These are phyloP conservation scores for Battus philenor DNA, from an alignment of 1,140 invertebrate genomes.

Conservation along the genomic window DNA sequence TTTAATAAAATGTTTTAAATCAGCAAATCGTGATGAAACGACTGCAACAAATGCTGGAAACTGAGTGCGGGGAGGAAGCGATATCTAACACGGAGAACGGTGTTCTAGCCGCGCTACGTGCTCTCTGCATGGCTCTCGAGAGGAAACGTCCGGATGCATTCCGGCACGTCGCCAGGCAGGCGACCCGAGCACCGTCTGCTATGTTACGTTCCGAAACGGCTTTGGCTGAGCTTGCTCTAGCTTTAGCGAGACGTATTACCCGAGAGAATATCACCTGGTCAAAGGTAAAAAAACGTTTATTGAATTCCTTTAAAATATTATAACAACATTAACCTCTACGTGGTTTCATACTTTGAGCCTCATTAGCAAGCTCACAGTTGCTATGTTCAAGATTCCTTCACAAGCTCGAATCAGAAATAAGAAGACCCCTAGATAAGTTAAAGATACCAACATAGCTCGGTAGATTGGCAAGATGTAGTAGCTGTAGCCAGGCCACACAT, in stretches of 20 bases:
- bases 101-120: conserved; percentile 44
- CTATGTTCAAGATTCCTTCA: too few relatives aligned
- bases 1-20: conserved; percentile 13
- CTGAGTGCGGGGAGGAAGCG: conserved; percentile 64
- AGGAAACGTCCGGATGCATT: conserved; percentile 64
- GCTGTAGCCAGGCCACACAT: too few relatives aligned
- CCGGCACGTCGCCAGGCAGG: conserved; percentile 63
- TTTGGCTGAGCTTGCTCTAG: conserved; percentile 62
- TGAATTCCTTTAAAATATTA: background rate
- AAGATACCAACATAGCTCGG: too few relatives aligned
- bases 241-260: conserved; percentile 61
- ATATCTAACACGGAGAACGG: conserved; percentile 46
- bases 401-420: too few relatives aligned
- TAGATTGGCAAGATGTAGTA: too few relatives aligned
- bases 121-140: conserved; percentile 63
- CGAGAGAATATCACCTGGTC: conserved; percentile 73
- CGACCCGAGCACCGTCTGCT: conserved; percentile 51
- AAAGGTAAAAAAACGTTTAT: conserved; percentile 41
- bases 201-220: conserved; percentile 62
- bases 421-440: too few relatives aligned
- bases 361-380: too few relatives aligned
- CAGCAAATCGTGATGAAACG: conserved; percentile 67
- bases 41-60: conserved; percentile 61
- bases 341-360: too few relatives aligned
- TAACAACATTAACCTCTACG: too few relatives aligned